Evolutionary conservation across 2,888 invertebrate genomes (phyloP).

Genomic region (Lithodes maja): DNA sequence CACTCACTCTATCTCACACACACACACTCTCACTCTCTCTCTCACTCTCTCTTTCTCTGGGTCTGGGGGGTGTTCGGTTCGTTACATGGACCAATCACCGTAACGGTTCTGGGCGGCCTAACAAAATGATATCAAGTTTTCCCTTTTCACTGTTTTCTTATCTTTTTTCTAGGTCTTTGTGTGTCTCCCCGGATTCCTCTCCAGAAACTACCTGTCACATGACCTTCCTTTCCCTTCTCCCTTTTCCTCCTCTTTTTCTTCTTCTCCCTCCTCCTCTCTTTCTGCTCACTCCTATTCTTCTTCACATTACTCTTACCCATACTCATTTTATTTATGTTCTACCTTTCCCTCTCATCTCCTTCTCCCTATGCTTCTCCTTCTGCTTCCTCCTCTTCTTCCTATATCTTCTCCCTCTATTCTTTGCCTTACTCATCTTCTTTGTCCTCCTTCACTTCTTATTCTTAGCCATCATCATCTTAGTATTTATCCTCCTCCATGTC

Average conservation of each 20-base stretch:
- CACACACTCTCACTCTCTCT: not conserved
- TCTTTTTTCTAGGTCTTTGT: not conserved
- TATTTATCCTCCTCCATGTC: not conserved
- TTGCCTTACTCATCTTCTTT: not conserved
- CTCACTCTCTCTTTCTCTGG: not conserved
- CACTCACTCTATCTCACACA: not conserved
- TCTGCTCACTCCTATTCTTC: too few relatives aligned
- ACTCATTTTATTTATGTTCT: too few relatives aligned
- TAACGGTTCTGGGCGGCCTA: not conserved
- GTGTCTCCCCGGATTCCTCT: not conserved
- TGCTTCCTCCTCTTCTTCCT: not conserved
- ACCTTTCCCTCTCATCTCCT: not conserved
- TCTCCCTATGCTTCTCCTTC: not conserved
- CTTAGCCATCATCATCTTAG: too few relatives aligned
- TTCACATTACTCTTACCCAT: too few relatives aligned
- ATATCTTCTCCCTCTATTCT: not conserved
- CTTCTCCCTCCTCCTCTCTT: too few relatives aligned
- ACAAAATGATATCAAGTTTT: not conserved
- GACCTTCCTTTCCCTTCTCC: not conserved
- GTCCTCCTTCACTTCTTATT: too few relatives aligned
- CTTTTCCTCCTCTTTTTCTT: not conserved
- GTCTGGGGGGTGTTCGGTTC: not conserved
- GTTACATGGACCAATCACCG: not conserved
- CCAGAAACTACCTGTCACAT: not conserved
- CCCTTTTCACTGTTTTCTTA: conserved; percentile 18